phyloP scores from a whole-genome alignment of 1,140 invertebrate genomes.

The Hesperophylax magnus region DNA sequence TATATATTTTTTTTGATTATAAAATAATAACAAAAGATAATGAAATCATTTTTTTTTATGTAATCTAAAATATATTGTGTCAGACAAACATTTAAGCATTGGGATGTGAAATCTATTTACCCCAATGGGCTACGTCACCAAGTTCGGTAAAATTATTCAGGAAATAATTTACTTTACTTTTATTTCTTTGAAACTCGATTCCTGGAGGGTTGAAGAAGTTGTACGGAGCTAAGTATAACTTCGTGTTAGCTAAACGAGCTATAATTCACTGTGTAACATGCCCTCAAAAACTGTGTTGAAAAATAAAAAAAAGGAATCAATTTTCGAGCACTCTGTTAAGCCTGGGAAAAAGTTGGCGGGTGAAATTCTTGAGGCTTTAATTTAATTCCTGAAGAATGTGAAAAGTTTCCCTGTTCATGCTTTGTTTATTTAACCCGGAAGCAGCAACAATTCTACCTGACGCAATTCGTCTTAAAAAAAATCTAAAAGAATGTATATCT shows the following conservation, averaged over 20 bases:
- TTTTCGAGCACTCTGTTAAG: conserved; percentile 18
- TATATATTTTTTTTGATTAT: too few relatives aligned
- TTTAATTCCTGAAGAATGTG: conserved; percentile 18
- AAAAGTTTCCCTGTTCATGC: background rate
- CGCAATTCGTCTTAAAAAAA: too few relatives aligned
- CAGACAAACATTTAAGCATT: too few relatives aligned
- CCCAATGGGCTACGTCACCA: too few relatives aligned
- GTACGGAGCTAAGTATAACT: background rate
- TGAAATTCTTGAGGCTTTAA: background rate
- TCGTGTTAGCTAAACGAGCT: conserved; percentile 35
- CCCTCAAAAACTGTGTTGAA: conserved; percentile 43
- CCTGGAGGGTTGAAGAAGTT: conserved; percentile 21
- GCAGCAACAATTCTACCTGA: too few relatives aligned
- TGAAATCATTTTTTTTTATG: too few relatives aligned
- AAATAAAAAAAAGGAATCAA: conserved; percentile 41
- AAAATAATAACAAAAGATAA: too few relatives aligned
- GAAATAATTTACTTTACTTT: background rate
- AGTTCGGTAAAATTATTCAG: too few relatives aligned
- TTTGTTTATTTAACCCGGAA: too few relatives aligned
- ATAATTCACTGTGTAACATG: conserved; percentile 41
- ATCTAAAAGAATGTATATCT: too few relatives aligned
- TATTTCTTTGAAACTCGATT: background rate
- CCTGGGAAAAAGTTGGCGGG: background rate
- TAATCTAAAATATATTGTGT: too few relatives aligned
- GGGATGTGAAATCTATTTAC: too few relatives aligned